A percentile compares a stretch with the other conserved stretches of the same genome.
These are phyloP conservation scores for Dromococcyx pavoninus DNA, from an alignment of 2,797 vertebrate genomes.

Conservation along the genomic window DNA sequence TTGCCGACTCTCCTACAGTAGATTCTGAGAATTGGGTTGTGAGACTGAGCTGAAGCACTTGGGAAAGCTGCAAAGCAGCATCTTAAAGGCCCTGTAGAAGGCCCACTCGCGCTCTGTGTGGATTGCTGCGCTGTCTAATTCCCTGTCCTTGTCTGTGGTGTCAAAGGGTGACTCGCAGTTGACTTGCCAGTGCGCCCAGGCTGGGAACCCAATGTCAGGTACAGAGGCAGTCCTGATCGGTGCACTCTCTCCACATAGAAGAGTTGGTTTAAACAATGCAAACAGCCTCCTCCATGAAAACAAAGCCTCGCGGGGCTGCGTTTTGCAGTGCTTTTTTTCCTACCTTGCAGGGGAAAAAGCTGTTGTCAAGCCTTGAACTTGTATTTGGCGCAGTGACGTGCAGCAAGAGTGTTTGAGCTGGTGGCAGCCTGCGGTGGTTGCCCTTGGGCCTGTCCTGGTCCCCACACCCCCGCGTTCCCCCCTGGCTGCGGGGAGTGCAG, in stretches of 20 bases:
- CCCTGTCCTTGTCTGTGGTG: background rate
- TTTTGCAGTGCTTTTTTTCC: background rate
- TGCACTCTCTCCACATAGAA: background rate
- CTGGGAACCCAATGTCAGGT: background rate
- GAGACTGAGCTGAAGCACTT: background rate
- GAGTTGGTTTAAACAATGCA: background rate
- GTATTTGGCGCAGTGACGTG: background rate
- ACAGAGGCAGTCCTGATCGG: background rate
- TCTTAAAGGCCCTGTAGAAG: background rate
- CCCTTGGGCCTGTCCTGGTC: background rate
- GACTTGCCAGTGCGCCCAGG: background rate
- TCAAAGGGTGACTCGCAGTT: background rate
- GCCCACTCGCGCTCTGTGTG: accelerated
- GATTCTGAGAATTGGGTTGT: background rate
- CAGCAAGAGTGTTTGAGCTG: background rate
- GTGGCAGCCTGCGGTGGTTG: background rate
- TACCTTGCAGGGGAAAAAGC: background rate
- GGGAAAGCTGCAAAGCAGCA: background rate
- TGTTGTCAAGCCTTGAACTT: background rate
- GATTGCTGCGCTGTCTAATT: background rate
- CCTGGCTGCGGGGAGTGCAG: no score
- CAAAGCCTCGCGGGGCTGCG: background rate
- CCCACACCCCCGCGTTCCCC: accelerated
- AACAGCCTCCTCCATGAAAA: background rate
- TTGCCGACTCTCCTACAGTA: background rate